Conservation (phyloP, 2,888 invertebrate genomes). For the Slavum lentiscoides region DNA sequence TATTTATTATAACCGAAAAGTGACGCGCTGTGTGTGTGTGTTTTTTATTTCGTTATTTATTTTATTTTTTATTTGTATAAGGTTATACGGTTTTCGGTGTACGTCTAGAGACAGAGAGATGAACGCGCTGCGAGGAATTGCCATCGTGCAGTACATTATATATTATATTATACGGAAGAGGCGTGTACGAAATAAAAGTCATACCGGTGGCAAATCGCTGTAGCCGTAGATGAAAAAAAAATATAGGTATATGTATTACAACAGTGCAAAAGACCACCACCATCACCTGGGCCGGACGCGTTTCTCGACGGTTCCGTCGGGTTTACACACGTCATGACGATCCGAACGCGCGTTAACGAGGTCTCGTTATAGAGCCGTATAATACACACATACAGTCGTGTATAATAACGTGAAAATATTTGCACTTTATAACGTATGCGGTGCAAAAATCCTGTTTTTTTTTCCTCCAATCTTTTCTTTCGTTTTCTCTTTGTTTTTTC, state of each 20-base stretch:
- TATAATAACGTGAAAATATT: too few species aligned
- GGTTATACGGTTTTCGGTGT: neutral
- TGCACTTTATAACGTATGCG: too few species aligned
- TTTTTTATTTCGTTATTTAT: conserved; percentile 13
- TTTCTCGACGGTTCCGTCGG: neutral
- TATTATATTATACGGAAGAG: neutral
- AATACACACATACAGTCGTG: too few species aligned
- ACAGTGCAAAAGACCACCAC: conserved; percentile 5
- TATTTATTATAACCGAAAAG: conserved; percentile 18
- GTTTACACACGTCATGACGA: too few species aligned
- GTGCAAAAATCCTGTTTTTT: too few species aligned
- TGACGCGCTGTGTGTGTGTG: neutral
- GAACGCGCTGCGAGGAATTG: too few species aligned
- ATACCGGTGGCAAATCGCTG: conserved; percentile 47
- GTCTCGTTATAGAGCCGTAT: too few species aligned
- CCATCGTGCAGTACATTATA: too few species aligned
- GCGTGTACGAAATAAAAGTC: conserved; percentile 41
- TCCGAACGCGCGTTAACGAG: too few species aligned
- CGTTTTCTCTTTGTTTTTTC: too few species aligned
- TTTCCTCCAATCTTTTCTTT: too few species aligned
- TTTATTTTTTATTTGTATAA: too few species aligned
- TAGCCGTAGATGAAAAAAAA: neutral
- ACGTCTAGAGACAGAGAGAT: neutral
- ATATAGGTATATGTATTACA: neutral
- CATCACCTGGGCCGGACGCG: neutral